Evolutionary conservation across 2,888 invertebrate species (phyloP).

Genomic region (Gymnosoma rotundatum): DNA sequence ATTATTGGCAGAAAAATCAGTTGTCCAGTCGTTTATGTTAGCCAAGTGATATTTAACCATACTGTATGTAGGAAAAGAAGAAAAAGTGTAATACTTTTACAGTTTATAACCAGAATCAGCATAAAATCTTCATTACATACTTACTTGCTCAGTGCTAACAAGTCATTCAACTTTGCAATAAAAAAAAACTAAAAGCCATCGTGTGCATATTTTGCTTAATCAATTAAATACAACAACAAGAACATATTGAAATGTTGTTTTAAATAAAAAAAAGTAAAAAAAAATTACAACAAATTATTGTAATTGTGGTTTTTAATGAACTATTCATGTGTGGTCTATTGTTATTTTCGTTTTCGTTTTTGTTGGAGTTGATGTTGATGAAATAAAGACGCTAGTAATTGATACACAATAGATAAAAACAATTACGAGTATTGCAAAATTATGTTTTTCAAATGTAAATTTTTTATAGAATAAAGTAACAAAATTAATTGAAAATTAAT

Average conservation of each 20-base stretch:
- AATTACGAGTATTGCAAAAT: constrained; percentile 61
- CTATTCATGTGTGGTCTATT: constrained; percentile 31
- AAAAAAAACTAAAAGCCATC: constrained; percentile 35
- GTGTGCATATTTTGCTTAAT: constrained; percentile 53
- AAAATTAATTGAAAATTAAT: too few relatives aligned
- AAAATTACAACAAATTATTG: constrained; percentile 40
- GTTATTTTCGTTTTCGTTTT: background rate
- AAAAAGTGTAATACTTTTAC: constrained; percentile 63
- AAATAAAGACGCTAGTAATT: constrained; percentile 46
- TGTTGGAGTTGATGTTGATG: constrained; percentile 29
- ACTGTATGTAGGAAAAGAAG: constrained; percentile 16
- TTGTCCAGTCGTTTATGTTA: constrained; percentile 71
- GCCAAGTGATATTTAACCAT: constrained; percentile 72
- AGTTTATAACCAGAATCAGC: constrained; percentile 52
- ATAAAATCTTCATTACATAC: constrained; percentile 17
- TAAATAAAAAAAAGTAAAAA: constrained; percentile 2
- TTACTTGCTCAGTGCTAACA: background rate
- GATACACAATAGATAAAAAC: constrained; percentile 68
- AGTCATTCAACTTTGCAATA: constrained; percentile 42
- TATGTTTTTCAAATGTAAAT: background rate
- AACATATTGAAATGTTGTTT: background rate
- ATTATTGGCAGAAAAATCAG: constrained; percentile 59
- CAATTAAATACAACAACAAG: constrained; percentile 30
- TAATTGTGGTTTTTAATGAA: constrained; percentile 67
- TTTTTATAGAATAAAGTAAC: background rate